Conservation (phyloP, 2,888 invertebrate species). For the Cheilosia vernalis region DNA sequence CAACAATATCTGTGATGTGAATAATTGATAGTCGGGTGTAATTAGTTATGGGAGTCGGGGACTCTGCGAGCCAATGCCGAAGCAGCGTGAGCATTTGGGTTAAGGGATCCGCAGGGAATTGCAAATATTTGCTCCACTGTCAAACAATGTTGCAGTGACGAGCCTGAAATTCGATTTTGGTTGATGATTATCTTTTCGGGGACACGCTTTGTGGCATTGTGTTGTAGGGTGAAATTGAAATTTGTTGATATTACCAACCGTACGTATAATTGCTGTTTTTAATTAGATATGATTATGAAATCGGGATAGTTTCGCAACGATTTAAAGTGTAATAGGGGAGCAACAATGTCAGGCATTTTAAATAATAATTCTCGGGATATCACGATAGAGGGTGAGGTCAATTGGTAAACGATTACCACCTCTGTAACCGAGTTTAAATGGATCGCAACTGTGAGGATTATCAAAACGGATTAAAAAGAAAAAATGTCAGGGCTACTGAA, state of each 20-base stretch:
- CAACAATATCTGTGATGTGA: slow-evolving; percentile 42
- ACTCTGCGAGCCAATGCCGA: not conserved
- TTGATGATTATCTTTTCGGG: slow-evolving; percentile 40
- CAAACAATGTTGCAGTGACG: slow-evolving; percentile 11
- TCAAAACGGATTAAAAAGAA: too few relatives aligned
- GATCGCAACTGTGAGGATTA: too few relatives aligned
- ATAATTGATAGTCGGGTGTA: slow-evolving; percentile 65
- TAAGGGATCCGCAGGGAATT: slow-evolving; percentile 25
- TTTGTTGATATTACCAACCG: slow-evolving; percentile 21
- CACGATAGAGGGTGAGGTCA: too few relatives aligned
- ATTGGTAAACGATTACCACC: too few relatives aligned
- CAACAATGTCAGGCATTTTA: too few relatives aligned
- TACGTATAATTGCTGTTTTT: slow-evolving; percentile 27
- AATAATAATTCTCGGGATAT: too few relatives aligned
- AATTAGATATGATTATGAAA: slow-evolving; percentile 55
- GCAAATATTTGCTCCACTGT: slow-evolving; percentile 53
- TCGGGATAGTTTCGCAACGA: slow-evolving; percentile 15
- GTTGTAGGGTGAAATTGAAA: slow-evolving; percentile 33
- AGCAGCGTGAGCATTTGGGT: slow-evolving; percentile 9
- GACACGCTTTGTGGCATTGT: slow-evolving; percentile 24
- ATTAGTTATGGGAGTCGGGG: slow-evolving; percentile 42
- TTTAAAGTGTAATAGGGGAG: not conserved
- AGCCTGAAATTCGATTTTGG: slow-evolving; percentile 34
- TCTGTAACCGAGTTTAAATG: too few relatives aligned
- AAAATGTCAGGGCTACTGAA: too few relatives aligned